Evolutionary conservation across 2,888 invertebrate genomes (phyloP).

Genomic region (Tineola bisselliella): DNA sequence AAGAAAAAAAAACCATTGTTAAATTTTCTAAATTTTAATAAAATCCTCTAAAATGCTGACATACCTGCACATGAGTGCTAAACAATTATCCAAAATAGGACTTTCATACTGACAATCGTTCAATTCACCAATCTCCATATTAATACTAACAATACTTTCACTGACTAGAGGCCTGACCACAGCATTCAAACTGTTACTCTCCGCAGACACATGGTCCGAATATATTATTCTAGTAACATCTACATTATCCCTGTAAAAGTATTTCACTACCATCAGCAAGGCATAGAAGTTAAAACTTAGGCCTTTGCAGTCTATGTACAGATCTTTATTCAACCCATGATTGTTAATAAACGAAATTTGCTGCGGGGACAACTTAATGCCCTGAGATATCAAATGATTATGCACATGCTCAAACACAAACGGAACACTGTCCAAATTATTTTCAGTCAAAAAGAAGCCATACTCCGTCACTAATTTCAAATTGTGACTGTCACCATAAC

Average conservation of each 20-base stretch:
- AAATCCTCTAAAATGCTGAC: slow-evolving; percentile 57
- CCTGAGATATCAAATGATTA: slow-evolving; percentile 37
- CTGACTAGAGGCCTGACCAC: slow-evolving; percentile 45
- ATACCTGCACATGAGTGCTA: slow-evolving; percentile 56
- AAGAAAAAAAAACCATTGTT: neutral
- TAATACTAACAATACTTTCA: slow-evolving; percentile 35
- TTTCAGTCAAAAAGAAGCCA: slow-evolving; percentile 80
- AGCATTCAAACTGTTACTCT: slow-evolving; percentile 43
- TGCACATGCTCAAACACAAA: slow-evolving; percentile 68
- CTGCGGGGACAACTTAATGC: slow-evolving; percentile 57
- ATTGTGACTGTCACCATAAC: slow-evolving; percentile 87
- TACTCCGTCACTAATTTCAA: slow-evolving; percentile 84
- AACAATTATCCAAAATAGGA: slow-evolving; percentile 50
- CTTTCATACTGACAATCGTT: slow-evolving; percentile 30
- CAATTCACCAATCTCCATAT: slow-evolving; percentile 37
- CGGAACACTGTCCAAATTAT: slow-evolving; percentile 73
- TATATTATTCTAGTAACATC: slow-evolving; percentile 55
- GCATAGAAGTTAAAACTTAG: slow-evolving; percentile 74
- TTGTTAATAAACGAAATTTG: slow-evolving; percentile 72
- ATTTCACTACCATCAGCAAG: slow-evolving; percentile 53
- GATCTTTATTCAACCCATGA: slow-evolving; percentile 68
- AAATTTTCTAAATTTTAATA: slow-evolving; percentile 52
- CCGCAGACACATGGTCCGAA: slow-evolving; percentile 44
- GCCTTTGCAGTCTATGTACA: slow-evolving; percentile 72
- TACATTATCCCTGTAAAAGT: slow-evolving; percentile 43